Conservation (phyloP, 1,140 invertebrate genomes). For the Trissolcus basalis region DNA sequence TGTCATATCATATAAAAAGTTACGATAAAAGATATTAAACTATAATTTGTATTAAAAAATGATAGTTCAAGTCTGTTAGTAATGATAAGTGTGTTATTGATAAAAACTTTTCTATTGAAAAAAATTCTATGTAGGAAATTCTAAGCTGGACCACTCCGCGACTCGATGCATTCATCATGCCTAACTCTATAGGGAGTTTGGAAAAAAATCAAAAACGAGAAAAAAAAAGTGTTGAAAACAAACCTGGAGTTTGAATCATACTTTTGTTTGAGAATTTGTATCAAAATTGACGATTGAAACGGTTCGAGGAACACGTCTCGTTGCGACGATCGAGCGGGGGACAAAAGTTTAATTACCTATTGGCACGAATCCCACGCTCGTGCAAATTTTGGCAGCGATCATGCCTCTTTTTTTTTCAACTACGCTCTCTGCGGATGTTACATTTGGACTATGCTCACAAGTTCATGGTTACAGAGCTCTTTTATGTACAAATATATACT, state of each 20-base stretch:
- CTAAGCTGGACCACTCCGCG: slow-evolving; percentile 19
- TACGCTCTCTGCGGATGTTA: slow-evolving; percentile 29
- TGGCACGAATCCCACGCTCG: slow-evolving; percentile 52
- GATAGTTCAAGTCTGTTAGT: slow-evolving; percentile 19
- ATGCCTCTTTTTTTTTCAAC: slow-evolving; percentile 37
- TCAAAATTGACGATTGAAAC: too few relatives aligned
- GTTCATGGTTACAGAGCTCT: slow-evolving; percentile 42
- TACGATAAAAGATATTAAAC: too few relatives aligned
- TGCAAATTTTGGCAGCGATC: slow-evolving; percentile 51
- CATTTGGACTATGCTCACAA: slow-evolving; percentile 31
- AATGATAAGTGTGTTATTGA: slow-evolving; percentile 20
- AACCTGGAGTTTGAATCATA: slow-evolving; percentile 19
- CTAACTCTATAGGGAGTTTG: slow-evolving; percentile 32
- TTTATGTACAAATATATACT: slow-evolving; percentile 31
- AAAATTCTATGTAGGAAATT: neutral
- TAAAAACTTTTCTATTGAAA: too few relatives aligned
- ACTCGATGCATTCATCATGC: slow-evolving; percentile 36
- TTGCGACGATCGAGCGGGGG: slow-evolving; percentile 17
- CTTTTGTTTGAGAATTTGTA: neutral
- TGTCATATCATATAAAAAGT: too few relatives aligned
- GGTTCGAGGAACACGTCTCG: too few relatives aligned
- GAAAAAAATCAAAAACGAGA: slow-evolving; percentile 16
- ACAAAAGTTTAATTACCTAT: slow-evolving; percentile 56
- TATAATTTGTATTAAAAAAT: neutral
- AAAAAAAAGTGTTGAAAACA: slow-evolving; percentile 18